Evolutionary conservation across 2,797 vertebrate species (phyloP).

Genomic region (Chaunax sp.): DNA sequence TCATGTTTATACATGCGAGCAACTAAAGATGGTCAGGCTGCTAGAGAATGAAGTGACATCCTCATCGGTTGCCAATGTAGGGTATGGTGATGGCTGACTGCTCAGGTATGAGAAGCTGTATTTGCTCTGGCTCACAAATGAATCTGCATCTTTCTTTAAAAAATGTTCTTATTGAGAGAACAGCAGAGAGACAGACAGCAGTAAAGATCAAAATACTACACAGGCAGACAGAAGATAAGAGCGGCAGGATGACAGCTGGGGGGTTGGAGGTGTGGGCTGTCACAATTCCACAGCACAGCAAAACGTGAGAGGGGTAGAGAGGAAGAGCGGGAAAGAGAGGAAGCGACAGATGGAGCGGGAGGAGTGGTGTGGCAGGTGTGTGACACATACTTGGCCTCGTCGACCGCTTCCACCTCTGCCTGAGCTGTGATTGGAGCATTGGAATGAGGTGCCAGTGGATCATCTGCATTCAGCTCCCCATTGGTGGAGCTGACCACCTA

Average conservation of each 20-base stretch:
- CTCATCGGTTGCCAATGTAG: neutral
- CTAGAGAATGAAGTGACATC: neutral
- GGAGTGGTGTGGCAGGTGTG: slow-evolving; percentile 34
- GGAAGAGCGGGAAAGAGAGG: slow-evolving; percentile 37
- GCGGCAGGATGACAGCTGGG: slow-evolving; percentile 49
- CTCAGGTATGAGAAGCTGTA: neutral
- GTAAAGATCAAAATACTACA: slow-evolving; percentile 44
- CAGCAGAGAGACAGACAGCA: slow-evolving; percentile 32
- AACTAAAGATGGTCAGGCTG: neutral
- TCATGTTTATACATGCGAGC: slow-evolving; percentile 18
- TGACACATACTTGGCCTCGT: slow-evolving; percentile 97
- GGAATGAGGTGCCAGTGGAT: slow-evolving; percentile 91
- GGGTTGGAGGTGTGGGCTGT: slow-evolving; percentile 29
- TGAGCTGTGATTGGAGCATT: slow-evolving; percentile 94
- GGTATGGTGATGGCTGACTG: neutral
- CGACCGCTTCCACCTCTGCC: slow-evolving; percentile 96
- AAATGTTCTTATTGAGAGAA: slow-evolving; percentile 4
- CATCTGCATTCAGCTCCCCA: slow-evolving; percentile 96
- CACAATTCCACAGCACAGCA: slow-evolving; percentile 43
- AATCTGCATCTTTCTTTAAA: neutral
- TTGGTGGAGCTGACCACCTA: slow-evolving; percentile 99
- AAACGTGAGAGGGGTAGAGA: slow-evolving; percentile 16
- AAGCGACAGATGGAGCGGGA: slow-evolving; percentile 51
- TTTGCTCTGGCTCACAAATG: neutral
- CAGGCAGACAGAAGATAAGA: slow-evolving; percentile 36